Conservation (phyloP, 2,113 vertebrate genomes). For the Indicator maculatus region DNA sequence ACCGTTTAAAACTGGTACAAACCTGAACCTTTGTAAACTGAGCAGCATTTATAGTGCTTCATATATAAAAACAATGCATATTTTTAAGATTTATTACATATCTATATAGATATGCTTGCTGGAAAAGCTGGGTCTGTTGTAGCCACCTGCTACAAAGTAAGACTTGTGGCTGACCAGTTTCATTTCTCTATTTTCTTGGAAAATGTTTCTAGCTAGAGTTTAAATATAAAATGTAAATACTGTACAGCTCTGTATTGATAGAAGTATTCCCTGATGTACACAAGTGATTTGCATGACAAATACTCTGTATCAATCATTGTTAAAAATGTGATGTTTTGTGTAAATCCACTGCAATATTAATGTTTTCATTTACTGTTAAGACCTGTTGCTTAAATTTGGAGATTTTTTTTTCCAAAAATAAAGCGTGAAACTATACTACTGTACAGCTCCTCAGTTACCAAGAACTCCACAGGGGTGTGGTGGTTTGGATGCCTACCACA, state of each 20-base stretch:
- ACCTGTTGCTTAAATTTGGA: constrained; percentile 8
- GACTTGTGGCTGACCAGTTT: constrained; percentile 66
- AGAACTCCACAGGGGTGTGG: neutral
- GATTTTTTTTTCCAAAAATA: constrained; percentile 50
- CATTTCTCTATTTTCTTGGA: constrained; percentile 76
- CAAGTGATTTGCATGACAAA: constrained; percentile 73
- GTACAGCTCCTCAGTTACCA: neutral
- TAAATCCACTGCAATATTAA: constrained; percentile 61
- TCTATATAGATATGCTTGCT: constrained; percentile 67
- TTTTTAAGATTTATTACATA: constrained; percentile 60
- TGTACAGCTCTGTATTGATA: constrained; percentile 76
- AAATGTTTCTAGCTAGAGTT: constrained; percentile 79
- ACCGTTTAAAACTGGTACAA: constrained; percentile 55
- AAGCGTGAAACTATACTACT: constrained; percentile 8
- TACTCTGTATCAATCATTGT: constrained; percentile 59
- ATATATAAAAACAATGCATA: constrained; percentile 45
- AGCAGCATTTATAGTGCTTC: constrained; percentile 65
- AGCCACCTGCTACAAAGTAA: constrained; percentile 64
- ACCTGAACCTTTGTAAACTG: constrained; percentile 46
- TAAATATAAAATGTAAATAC: constrained; percentile 79
- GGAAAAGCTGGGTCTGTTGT: constrained; percentile 63
- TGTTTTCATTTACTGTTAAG: constrained; percentile 54
- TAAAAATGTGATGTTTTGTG: constrained; percentile 47
- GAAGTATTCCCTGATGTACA: constrained; percentile 69
- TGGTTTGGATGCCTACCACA: too few species aligned